Percentiles rank a stretch among this genome's conserved stretches.
Conservation (phyloP, 2,888 invertebrate genomes). For the Argyra leucocephala region DNA sequence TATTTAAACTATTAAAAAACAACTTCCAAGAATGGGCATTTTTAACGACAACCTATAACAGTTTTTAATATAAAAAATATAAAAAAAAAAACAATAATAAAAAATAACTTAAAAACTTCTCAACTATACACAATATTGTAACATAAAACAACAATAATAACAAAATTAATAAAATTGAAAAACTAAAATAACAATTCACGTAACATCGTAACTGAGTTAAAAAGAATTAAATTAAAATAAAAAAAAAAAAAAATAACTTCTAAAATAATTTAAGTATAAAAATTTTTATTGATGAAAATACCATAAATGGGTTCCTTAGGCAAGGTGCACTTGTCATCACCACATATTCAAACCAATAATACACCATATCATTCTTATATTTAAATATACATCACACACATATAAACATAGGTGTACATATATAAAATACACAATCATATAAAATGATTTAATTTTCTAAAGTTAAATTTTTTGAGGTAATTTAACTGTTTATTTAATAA, state of each 20-base stretch:
- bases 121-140: background rate
- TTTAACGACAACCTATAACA: background rate
- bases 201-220: too few species aligned
- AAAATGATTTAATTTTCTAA: background rate
- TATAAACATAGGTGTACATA: background rate
- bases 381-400: background rate
- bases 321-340: slow-evolving; percentile 2
- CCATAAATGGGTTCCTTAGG: background rate
- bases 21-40: slow-evolving; percentile 1
- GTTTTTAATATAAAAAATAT: background rate
- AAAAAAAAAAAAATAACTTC: background rate
- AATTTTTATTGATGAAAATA: background rate
- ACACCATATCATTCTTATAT: background rate
- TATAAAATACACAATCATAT: background rate
- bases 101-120: background rate
- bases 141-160: too few species aligned
- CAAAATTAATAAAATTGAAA: too few species aligned
- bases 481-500: background rate
- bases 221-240: background rate
- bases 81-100: background rate
- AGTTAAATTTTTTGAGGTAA: background rate
- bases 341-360: background rate
- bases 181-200: too few species aligned
- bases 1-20: background rate
- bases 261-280: background rate